Evolutionary conservation across 2,888 invertebrate species (phyloP).

Genomic region (Hoplodrina ambigua): DNA sequence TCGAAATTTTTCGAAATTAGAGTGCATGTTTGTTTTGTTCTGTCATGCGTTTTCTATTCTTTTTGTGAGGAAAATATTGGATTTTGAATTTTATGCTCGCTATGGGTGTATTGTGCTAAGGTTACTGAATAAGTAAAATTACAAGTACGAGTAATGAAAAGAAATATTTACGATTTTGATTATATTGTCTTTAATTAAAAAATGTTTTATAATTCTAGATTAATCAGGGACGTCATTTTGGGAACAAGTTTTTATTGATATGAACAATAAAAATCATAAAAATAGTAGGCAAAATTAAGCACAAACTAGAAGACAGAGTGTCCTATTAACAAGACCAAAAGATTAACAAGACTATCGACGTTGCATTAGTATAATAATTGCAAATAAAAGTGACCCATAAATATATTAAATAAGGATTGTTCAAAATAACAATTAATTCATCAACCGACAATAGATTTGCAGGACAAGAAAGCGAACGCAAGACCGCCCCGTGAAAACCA

Average conservation of each 20-base stretch:
- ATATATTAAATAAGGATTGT: constrained; percentile 59
- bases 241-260: too few relatives aligned
- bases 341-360: not conserved
- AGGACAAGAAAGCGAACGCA: constrained; percentile 64
- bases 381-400: constrained; percentile 47
- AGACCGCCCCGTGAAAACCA: constrained; percentile 76
- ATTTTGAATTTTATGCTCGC: constrained; percentile 23
- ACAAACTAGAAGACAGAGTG: not conserved
- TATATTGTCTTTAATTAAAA: too few relatives aligned
- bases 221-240: not conserved
- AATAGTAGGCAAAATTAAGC: not conserved
- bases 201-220: not conserved
- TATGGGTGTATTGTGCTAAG: constrained; percentile 19
- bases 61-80: constrained; percentile 23
- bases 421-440: constrained; percentile 65
- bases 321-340: not conserved
- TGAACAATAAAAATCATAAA: too few relatives aligned
- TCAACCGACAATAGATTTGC: constrained; percentile 65
- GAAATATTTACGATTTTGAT: too few relatives aligned
- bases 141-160: not conserved
- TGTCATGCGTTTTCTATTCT: constrained; percentile 39
- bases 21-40: constrained; percentile 72
- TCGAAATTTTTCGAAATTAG: constrained; percentile 74
- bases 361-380: constrained; percentile 23
- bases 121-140: not conserved